Base-by-base conservation (phyloP, 2,797 vertebrate genomes). In the Eulemur rubriventer region DNA sequence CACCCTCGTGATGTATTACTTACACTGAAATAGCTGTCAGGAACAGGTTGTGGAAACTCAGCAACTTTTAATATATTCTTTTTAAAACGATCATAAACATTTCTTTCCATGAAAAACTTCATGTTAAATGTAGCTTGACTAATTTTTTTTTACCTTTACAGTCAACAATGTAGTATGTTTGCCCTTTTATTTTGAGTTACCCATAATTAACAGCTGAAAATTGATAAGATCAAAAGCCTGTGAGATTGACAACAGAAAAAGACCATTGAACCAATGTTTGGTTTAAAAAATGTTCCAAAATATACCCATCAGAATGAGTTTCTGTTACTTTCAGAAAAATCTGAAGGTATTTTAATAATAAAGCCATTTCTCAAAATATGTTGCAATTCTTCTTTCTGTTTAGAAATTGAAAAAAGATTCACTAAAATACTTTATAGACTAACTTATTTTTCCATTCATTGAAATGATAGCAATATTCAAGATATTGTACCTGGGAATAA, bases 1-100 rank as follows among this genome's bases (percentile, higher is more conserved):
- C 67, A 91, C 93, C 96, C 28, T 38, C 43, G 14, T 98, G 97
- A 98, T 98, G 30, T 92, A 98, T 98, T 98, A 90, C 93, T 93
- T 97, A 94, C 82, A 92, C 59, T 94, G 84, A 97, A 73, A 30
- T 94, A 83, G 86, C 80, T 98, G 93, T 95, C 97, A 89, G 97
- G 63, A 97, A 76, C 57, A 96, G 6, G 38, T 96, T 98, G 92
- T 95, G 82, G 97, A 97, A 93, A 97, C 87, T 97, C 97, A 98
- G 85, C 89, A 97, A 65, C 46, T 98, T 98, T 97, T 97, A 96
- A 50, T 84, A 69, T 84, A 96, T 89, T 95, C 38, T 92, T 98
- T 97, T 88, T 50, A 46, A 94, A 48, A 93, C 92, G 80, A 96
- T 84, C 69, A 96, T 81, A 97, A 97, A 89, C 79, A 76, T n/a